Evolutionary conservation across 2,888 invertebrate species (phyloP), one percentile per base, ranked within the genome.

Genomic region (Monopis laevigella): DNA sequence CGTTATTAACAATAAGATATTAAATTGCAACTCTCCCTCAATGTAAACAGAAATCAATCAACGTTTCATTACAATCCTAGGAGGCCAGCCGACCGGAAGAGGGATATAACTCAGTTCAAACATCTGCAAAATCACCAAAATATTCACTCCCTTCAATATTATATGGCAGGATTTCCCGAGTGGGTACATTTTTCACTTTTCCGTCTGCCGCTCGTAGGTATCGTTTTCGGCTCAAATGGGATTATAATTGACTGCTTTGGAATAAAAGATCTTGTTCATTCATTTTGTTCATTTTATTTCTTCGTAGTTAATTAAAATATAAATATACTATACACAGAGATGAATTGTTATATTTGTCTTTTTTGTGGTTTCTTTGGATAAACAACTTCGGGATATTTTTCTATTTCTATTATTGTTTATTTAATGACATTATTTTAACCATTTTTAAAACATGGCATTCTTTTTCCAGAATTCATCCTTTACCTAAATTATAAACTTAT

Each of bases 31-130:
- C 55, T 56, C 58, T 50, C 64, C 67, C 71, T 61, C 53, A 63
- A 52, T 58, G 65, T 63, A 78, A 78, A 78, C 77, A 78, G 71
- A 71, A 78, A 78, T 78, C 78, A 78, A 78, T 78, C 78, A 75
- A 74, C 69, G 61, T 64, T 64, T 63, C 71, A 64, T 69, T 66
- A 62, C 58, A 54, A 52, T 17, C 40, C 18, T 11, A 41, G 24
- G 24, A 24, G 36, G 16, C 24, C 34, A 39, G 29, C 43, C 34
- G 29, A 26, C 26, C 59, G 59, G 64, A 59, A 65, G 63, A 62
- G 74, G 72, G 73, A 67, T 74, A 66, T 74, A 70, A 68, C 67
- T 62, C 65, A 70, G 69, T 71, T 69, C 74, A 75, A 75, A 77
- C 68, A 74, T 48, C 61, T 56, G 51, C 52, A 52, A 43, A 53